These are phyloP conservation scores for Polydrusus tereticollis DNA, from an alignment of 2,888 invertebrate species.

Conservation along the genomic window DNA sequence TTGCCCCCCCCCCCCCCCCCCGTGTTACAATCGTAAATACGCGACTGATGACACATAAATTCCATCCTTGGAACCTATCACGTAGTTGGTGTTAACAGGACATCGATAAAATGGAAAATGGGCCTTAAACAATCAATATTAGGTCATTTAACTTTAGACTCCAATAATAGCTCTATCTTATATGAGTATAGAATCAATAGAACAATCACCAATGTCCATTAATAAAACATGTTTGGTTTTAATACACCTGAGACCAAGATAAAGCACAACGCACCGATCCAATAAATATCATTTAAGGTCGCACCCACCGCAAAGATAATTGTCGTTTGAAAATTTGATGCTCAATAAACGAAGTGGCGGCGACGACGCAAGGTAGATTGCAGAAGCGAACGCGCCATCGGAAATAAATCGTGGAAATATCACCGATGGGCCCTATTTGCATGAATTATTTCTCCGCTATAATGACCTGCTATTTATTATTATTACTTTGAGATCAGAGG, in stretches of 20 bases:
- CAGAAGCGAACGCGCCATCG: neutral
- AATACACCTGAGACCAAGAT: neutral
- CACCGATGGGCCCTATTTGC: slow-evolving; percentile 10
- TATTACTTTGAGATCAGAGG: neutral
- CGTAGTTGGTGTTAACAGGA: too few relatives aligned
- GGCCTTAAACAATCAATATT: too few relatives aligned
- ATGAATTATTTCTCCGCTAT: slow-evolving; percentile 7
- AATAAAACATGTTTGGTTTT: neutral
- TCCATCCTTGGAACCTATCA: too few relatives aligned
- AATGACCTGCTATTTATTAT: slow-evolving; percentile 10
- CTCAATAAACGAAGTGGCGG: neutral
- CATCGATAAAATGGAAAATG: too few relatives aligned
- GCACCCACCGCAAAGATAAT: slow-evolving; percentile 5
- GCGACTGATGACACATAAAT: too few relatives aligned
- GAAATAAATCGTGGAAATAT: slow-evolving; percentile 1
- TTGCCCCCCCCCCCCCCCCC: too few relatives aligned
- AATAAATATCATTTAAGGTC: neutral
- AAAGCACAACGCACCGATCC: neutral
- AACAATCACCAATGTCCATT: too few relatives aligned
- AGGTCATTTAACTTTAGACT: too few relatives aligned
- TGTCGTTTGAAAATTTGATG: slow-evolving; percentile 22
- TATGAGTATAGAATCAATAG: too few relatives aligned
- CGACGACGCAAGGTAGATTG: slow-evolving; percentile 1
- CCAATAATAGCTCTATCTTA: too few relatives aligned
- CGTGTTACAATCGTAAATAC: too few relatives aligned